phyloP scores from a whole-genome alignment of 2,113 vertebrate species.

The Aptenodytes forsteri region DNA sequence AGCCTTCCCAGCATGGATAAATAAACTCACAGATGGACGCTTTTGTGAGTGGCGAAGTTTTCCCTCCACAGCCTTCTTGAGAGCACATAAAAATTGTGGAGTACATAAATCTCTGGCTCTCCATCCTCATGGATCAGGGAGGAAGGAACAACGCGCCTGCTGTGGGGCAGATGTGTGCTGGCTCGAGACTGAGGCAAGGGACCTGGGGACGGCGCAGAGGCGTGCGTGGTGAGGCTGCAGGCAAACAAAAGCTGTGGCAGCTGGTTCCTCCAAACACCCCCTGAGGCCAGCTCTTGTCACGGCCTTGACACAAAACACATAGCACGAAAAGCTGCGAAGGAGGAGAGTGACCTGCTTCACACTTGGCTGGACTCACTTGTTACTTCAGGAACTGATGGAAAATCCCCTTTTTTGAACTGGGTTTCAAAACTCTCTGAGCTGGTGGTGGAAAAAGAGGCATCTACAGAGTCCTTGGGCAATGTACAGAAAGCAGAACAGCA shows the following conservation, averaged over 20 bases:
- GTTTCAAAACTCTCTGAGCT: background rate
- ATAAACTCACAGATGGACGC: slow-evolving; percentile 73
- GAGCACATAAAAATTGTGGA: slow-evolving; percentile 55
- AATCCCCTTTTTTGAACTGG: background rate
- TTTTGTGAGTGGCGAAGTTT: slow-evolving; percentile 64
- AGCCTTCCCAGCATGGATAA: slow-evolving; percentile 73
- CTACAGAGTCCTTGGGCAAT: background rate
- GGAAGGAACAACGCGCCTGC: background rate
- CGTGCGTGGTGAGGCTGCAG: background rate
- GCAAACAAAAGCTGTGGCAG: background rate
- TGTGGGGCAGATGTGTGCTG: slow-evolving; percentile 54
- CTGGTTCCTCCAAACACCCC: background rate
- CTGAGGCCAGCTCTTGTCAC: background rate
- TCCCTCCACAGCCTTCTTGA: slow-evolving; percentile 46
- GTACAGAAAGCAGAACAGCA: background rate
- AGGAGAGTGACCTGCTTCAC: background rate
- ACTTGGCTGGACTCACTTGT: background rate
- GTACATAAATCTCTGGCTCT: slow-evolving; percentile 58
- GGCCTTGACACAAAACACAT: background rate
- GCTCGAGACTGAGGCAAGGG: background rate
- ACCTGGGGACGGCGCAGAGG: background rate
- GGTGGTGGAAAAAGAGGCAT: background rate
- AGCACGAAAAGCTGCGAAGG: background rate
- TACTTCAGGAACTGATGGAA: background rate
- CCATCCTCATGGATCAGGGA: background rate